Base-by-base conservation (phyloP, 2,113 vertebrate species). In the Agapornis roseicollis region DNA sequence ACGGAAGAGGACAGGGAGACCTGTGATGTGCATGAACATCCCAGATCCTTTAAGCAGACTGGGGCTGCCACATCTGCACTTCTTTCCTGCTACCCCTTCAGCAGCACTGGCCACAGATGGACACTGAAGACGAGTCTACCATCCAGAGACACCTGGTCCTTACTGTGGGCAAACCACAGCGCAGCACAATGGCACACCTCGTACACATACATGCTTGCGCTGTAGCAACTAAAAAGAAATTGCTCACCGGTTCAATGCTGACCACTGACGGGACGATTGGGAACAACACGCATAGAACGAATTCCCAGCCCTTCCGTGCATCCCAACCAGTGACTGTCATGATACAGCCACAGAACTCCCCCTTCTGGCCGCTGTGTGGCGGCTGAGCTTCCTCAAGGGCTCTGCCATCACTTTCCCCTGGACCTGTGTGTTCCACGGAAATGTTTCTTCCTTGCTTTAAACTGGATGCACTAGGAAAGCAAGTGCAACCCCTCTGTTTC, bases 341-440 rank as follows among this genome's bases (percentile, higher is more conserved):
- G 11, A 42, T 13, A 86, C 60, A 70, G 89, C 64, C 58, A 80
- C 56, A 85, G 22, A 93, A 76, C 92, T 91, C 92, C 92, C 94
- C 86, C 82, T 97, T 73, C 95, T 86, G 94, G 90, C 29, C 81
- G 56, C 70, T 15, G 58, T 3, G 5, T 9, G 25, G 9, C 71
- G 47, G 52, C 39, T 71, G 55, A 89, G 27, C 66, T 23, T 76
- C 42, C 52, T 9, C 42, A 44, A 4, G 14, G 1, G 13, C 41
- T 84, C 83, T 63, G 64, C 29, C 44, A 16, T 31, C 11, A 22
- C 18, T 31, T 41, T n/a, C 11, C 20, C 5, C 31, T 10, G 46
- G 11, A 53, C 58, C 50, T 69, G 20, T 1, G 24, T 1, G 5
- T 13, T 37, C 63, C 19, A 13, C 1, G 11, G 46, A 53, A 77